A percentile compares a stretch with the other conserved stretches of the same genome.
Conservation (phyloP, 37 sponge, comb jelly and placozoan species). For the Aphrocallistes beatrix region DNA sequence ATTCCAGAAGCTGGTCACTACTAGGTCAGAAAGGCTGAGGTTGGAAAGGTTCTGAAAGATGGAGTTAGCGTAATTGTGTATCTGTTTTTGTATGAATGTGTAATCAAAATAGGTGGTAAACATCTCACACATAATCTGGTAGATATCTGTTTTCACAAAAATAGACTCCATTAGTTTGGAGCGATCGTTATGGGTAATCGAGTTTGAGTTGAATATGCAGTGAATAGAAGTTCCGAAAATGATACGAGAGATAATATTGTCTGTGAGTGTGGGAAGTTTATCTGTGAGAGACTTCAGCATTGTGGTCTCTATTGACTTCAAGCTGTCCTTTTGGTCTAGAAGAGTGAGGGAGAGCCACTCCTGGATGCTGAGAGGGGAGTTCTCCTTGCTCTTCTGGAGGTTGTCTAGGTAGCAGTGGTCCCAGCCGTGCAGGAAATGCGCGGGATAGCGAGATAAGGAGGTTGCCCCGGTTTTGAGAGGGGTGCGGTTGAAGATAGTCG, state of each 20-base stretch:
- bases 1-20: slow-evolving; percentile 47
- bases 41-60: neutral
- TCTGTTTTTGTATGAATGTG: slow-evolving; percentile 8
- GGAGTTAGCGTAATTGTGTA: slow-evolving; percentile 13
- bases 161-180: slow-evolving; percentile 23
- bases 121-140: slow-evolving; percentile 35
- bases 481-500: slow-evolving; percentile 32
- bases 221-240: neutral
- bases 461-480: neutral
- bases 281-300: neutral
- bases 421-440: slow-evolving; percentile 80
- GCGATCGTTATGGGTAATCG: neutral
- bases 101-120: slow-evolving; percentile 31
- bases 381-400: neutral
- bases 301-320: neutral
- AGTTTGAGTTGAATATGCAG: neutral
- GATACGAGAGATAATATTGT: neutral
- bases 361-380: slow-evolving; percentile 1
- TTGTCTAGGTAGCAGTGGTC: slow-evolving; percentile 63
- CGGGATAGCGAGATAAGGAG: slow-evolving; percentile 56
- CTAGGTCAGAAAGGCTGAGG: neutral
- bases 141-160: slow-evolving; percentile 36
- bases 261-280: neutral
- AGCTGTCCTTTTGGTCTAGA: neutral
- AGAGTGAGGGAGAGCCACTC: neutral